Evolutionary conservation across 2,797 vertebrate genomes (phyloP).

Genomic region (Chelidonichthys spinosus): DNA sequence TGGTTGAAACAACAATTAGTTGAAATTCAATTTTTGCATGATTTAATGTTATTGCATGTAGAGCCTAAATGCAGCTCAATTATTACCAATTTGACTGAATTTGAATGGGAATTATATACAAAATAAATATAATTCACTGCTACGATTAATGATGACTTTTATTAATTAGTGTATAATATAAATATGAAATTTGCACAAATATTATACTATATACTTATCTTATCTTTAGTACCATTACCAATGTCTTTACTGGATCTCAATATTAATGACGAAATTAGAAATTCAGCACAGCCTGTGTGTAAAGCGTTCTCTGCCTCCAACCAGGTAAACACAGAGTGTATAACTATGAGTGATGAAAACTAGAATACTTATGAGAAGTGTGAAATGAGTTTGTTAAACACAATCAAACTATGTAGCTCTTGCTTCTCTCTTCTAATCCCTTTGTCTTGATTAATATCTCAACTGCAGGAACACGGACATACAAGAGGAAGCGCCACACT

Average conservation of each 20-base stretch:
- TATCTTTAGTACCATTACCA: slow-evolving; percentile 6
- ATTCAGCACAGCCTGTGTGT: not conserved
- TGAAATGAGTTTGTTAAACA: not conserved
- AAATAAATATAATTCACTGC: not conserved
- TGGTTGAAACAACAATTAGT: slow-evolving; percentile 45
- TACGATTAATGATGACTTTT: not conserved
- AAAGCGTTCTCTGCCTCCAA: not conserved
- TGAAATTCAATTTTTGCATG: slow-evolving; percentile 59
- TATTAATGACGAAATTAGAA: slow-evolving; percentile 35
- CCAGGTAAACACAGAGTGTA: not conserved
- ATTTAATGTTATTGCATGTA: slow-evolving; percentile 59
- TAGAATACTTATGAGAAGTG: not conserved
- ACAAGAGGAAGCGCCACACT: not conserved
- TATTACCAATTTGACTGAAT: slow-evolving; percentile 35
- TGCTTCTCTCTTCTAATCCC: slow-evolving; percentile 8
- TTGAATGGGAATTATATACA: not conserved
- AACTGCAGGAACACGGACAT: slow-evolving; percentile 7
- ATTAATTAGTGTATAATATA: slow-evolving; percentile 1
- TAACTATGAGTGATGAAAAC: not conserved
- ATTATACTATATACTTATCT: not conserved
- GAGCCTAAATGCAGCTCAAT: slow-evolving; percentile 54
- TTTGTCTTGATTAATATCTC: slow-evolving; percentile 19
- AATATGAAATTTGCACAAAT: not conserved
- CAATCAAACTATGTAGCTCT: not conserved
- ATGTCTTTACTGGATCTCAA: slow-evolving; percentile 4